These are phyloP conservation scores for Ichneumon xanthorius DNA, from an alignment of 2,888 invertebrate species.

Conservation along the genomic window DNA sequence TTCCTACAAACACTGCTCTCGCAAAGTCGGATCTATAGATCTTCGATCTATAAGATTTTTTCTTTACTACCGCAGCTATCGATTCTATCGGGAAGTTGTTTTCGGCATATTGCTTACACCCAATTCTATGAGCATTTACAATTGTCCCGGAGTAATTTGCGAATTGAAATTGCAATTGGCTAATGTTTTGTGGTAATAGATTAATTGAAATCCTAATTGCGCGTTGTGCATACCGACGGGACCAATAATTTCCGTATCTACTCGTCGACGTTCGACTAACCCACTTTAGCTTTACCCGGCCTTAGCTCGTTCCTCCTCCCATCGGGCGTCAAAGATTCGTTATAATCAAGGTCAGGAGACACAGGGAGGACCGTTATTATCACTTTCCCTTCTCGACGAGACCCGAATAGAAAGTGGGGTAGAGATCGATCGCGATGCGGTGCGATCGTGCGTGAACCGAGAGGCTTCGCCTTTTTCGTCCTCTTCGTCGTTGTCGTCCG, in stretches of 20 bases:
- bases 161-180: background rate
- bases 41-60: background rate
- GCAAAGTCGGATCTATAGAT: background rate
- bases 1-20: no score
- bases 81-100: background rate
- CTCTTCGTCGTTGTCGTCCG: conserved; percentile 32
- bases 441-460: conserved; percentile 72
- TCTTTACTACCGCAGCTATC: background rate
- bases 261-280: conserved; percentile 58
- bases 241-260: conserved; percentile 45
- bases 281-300: conserved; percentile 54
- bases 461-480: conserved; percentile 60
- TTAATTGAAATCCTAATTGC: background rate
- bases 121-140: background rate
- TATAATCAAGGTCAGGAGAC: conserved; percentile 60
- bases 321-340: conserved; percentile 44
- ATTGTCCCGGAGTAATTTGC: background rate
- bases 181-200: background rate
- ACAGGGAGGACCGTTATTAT: conserved; percentile 65
- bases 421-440: conserved; percentile 71
- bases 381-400: conserved; percentile 74
- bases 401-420: conserved; percentile 76
- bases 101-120: background rate
- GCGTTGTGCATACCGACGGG: background rate
- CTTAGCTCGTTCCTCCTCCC: background rate